Conservation (phyloP, 2,113 vertebrate genomes). For the Stomatorhinus ivindoensis region DNA sequence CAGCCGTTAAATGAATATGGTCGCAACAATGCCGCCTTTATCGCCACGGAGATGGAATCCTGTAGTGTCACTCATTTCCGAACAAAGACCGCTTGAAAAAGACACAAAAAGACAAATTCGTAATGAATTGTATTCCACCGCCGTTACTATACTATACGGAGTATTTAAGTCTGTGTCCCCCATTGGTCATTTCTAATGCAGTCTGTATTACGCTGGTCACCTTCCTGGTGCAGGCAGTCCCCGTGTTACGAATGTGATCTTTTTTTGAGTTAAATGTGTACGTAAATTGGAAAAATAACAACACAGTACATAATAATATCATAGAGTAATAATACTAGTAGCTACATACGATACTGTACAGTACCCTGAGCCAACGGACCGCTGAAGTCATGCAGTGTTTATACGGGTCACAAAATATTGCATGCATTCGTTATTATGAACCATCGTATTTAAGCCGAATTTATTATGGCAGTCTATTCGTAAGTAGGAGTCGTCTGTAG, state of each 20-base stretch:
- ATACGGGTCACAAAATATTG: neutral
- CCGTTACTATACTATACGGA: neutral
- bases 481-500: neutral
- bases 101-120: neutral
- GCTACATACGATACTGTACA: neutral
- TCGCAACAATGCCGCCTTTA: neutral
- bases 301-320: neutral
- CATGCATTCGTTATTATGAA: neutral
- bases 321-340: neutral
- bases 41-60: neutral
- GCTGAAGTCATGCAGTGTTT: neutral
- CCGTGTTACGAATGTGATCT: neutral
- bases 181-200: neutral
- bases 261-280: neutral
- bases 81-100: neutral
- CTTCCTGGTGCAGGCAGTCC: neutral
- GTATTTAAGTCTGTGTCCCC: neutral
- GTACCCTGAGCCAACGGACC: neutral
- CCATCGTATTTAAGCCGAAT: neutral
- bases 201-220: neutral
- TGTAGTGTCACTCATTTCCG: neutral
- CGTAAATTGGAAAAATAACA: neutral
- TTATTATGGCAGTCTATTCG: neutral
- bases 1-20: neutral
- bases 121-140: neutral